phyloP scores from a whole-genome alignment of 2,113 vertebrate species.

The Vidua chalybeata region DNA sequence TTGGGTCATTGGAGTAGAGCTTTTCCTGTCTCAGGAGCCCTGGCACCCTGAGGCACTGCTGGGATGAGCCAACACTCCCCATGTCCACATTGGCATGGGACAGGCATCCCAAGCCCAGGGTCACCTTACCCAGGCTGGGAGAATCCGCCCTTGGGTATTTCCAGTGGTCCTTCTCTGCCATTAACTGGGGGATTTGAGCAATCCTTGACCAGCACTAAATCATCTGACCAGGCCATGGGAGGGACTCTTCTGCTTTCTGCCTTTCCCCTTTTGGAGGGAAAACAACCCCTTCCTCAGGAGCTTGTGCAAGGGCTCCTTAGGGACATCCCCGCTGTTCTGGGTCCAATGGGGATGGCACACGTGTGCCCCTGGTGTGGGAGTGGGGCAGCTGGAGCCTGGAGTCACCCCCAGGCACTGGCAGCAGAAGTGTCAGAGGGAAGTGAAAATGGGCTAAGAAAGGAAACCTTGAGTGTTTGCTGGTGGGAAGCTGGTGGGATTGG shows the following conservation, averaged over 20 bases:
- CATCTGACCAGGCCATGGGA: neutral
- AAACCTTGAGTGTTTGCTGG: neutral
- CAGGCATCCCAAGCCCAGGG: accelerated
- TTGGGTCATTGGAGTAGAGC: neutral
- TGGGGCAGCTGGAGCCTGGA: neutral
- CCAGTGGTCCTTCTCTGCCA: neutral
- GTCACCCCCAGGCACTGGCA: neutral
- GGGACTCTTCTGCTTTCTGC: slow-evolving; percentile 52
- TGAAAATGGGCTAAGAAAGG: neutral
- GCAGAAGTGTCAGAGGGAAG: neutral
- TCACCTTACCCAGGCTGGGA: neutral
- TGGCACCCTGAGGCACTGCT: neutral
- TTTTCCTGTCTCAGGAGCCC: neutral
- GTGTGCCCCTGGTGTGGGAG: accelerated
- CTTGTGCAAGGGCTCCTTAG: neutral
- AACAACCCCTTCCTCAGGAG: neutral
- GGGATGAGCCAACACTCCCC: neutral
- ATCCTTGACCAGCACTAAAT: neutral
- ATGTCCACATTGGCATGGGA: neutral
- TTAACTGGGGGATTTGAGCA: neutral
- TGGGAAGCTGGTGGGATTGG: neutral
- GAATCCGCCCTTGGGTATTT: neutral
- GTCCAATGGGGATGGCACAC: accelerated
- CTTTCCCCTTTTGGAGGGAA: neutral
- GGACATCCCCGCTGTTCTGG: accelerated